Evolutionary conservation across 2,888 invertebrate genomes (phyloP), one percentile per base, ranked within the genome.

Genomic region (Drosophila neutralis): DNA sequence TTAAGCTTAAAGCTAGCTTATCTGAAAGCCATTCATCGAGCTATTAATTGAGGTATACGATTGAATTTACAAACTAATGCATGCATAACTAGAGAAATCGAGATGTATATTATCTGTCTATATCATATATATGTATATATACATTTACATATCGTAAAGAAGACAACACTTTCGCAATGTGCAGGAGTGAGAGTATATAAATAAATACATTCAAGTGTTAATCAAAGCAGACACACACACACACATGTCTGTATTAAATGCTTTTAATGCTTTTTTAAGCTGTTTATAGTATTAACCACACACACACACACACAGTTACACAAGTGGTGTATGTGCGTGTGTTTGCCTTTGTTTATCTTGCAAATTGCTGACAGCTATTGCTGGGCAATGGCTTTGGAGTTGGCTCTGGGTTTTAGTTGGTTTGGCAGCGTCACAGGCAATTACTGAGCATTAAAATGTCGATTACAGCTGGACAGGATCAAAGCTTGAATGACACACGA

Each of bases 211-310:
- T 27, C n/a, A 61, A 69, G 52, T 57, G 57, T 36, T 69, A 71
- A 57, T 71, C 51, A 51, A 56, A 49, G 24, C 36, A 53, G 35
- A 18, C 36, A 33, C 29, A 42, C 24, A 31, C 45, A 33, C 24
- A 48, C 24, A 31, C 45, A 61, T 18, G 58, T 57, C 29, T n/a
- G 27, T 53, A 45, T 54, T 73, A 69, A 78, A 76, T 63, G 72
- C 70, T 57, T 57, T 71, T 81, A 81, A 83, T 87, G 68, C 72
- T 49, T 49, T 61, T 76, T 83, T 73, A 83, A 83, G 84, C 84
- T 78, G 76, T 82, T 87, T 87, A 83, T 81, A 69, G 76, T 78
- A 59, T 74, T 74, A 65, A 58, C 57, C 76, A 58, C 52, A 57
- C 54, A 66, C 4, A 33, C 27, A 56, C 60, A 52, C 49, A 48